A percentile compares a stretch with the other conserved stretches of the same genome.
phyloP scores from a whole-genome alignment of 2,113 vertebrate genomes.

The rat (Rattus norvegicus) region DNA sequence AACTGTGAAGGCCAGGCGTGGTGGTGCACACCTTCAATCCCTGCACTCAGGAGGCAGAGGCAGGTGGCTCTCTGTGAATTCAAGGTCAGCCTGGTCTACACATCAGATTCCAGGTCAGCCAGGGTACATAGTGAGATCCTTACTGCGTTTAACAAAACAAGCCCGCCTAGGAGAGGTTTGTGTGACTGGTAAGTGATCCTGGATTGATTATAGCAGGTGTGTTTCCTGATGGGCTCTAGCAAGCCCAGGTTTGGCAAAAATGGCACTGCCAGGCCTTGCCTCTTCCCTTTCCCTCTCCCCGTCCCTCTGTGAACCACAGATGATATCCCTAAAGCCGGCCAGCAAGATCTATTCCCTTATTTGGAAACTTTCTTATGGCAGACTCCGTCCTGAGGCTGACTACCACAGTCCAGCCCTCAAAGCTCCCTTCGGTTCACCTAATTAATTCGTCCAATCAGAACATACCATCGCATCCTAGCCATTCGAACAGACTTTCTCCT shows the following conservation, averaged over 20 bases:
- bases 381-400: not conserved
- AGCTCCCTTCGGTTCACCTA: not conserved
- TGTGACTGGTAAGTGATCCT: not conserved
- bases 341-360: not conserved
- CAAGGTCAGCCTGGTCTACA: not conserved
- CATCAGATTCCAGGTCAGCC: not conserved
- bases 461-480: not conserved
- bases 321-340: not conserved
- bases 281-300: not conserved
- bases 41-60: not conserved
- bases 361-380: not conserved
- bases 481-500: not conserved
- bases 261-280: not conserved
- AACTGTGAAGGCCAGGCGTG: not conserved
- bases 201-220: accelerated
- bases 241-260: not conserved
- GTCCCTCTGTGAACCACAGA: not conserved
- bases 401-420: not conserved
- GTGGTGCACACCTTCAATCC: not conserved
- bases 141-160: not conserved
- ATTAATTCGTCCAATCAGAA: not conserved
- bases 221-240: not conserved
- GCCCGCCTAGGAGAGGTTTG: not conserved
- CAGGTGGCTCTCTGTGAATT: not conserved
- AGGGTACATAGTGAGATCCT: not conserved